These are phyloP conservation scores for Anagrus nilaparvatae DNA, from an alignment of 1,140 invertebrate species.

Conservation along the genomic window DNA sequence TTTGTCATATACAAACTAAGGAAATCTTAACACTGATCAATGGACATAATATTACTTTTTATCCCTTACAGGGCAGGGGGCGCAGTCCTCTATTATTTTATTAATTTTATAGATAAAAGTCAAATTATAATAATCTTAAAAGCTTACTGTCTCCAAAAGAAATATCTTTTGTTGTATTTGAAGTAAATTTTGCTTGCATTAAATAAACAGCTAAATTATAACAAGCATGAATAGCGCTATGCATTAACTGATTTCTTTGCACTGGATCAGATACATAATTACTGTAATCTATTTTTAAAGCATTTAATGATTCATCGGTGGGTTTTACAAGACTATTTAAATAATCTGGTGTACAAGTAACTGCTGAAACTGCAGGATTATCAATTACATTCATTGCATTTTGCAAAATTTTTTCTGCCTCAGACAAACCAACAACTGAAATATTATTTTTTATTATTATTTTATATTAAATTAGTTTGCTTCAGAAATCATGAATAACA, in stretches of 20 bases:
- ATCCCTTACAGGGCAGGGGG: neutral
- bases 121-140: no score
- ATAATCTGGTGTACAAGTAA: constrained; percentile 62
- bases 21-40: no score
- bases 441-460: constrained; percentile 20
- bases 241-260: constrained; percentile 34
- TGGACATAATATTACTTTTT: neutral
- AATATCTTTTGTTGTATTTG: constrained; percentile 63
- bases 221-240: constrained; percentile 35
- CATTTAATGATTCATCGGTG: constrained; percentile 32
- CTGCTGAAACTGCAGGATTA: constrained; percentile 56
- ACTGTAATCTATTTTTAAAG: constrained; percentile 31
- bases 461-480: neutral
- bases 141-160: constrained; percentile 59
- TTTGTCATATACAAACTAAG: no score
- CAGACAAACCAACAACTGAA: constrained; percentile 47
- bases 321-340: constrained; percentile 42
- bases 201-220: constrained; percentile 52
- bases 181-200: constrained; percentile 57
- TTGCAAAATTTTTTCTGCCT: constrained; percentile 50
- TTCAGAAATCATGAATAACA: constrained; percentile 1
- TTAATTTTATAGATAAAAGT: neutral
- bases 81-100: neutral
- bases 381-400: constrained; percentile 55
- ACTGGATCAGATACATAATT: constrained; percentile 29